Percentiles rank a stretch among this genome's conserved stretches.
phyloP scores from a whole-genome alignment of 2,113 vertebrate genomes.

The Laticauda laticaudata region DNA sequence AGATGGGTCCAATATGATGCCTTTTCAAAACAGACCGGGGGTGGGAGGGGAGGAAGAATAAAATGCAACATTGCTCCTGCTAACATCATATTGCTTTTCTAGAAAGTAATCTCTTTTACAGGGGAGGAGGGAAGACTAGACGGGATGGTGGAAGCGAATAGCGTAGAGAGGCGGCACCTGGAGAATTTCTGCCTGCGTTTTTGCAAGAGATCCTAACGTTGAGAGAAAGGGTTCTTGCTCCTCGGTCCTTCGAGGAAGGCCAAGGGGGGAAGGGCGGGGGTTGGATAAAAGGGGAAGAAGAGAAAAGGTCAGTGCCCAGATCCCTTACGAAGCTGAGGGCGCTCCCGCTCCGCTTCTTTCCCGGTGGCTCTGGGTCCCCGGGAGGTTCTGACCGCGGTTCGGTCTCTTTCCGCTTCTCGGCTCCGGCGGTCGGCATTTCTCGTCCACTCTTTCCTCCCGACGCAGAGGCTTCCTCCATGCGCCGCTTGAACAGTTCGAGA shows the following conservation, averaged over 20 bases:
- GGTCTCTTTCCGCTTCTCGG: slow-evolving; percentile 15
- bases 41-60: neutral
- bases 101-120: neutral
- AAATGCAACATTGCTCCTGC: neutral
- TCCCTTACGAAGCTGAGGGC: slow-evolving; percentile 73
- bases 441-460: slow-evolving; percentile 21
- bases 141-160: too few species aligned
- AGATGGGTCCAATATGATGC: neutral
- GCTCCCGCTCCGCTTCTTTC: slow-evolving; percentile 67
- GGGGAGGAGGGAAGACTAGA: neutral
- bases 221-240: neutral
- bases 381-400: slow-evolving; percentile 23
- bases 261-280: too few species aligned
- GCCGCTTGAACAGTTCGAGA: slow-evolving; percentile 93
- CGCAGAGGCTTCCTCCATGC: slow-evolving; percentile 75
- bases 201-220: too few species aligned
- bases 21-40: neutral
- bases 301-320: slow-evolving; percentile 23
- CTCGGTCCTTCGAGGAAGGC: neutral
- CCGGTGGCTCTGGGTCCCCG: slow-evolving; percentile 30
- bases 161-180: neutral
- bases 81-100: neutral
- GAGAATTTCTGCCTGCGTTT: neutral
- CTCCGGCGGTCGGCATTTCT: slow-evolving; percentile 50
- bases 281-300: neutral